Percentiles rank a stretch among this genome's conserved stretches.
phyloP scores from a whole-genome alignment of 2,888 invertebrate genomes.

The Poecilus cupreus region DNA sequence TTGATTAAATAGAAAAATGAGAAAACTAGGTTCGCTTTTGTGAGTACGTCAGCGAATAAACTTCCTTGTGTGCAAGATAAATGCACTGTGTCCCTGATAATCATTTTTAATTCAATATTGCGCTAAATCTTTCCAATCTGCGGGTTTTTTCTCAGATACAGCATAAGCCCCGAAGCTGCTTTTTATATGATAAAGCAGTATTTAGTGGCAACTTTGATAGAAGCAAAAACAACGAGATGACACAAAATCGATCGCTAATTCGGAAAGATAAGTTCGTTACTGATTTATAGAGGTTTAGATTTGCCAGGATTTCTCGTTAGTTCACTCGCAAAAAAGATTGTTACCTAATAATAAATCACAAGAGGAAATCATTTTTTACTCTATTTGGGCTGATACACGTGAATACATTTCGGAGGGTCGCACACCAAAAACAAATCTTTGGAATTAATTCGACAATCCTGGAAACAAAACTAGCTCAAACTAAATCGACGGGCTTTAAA shows the following conservation, averaged over 20 bases:
- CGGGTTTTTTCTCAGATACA: slow-evolving; percentile 11
- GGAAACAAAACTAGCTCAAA: neutral
- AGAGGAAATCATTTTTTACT: slow-evolving; percentile 42
- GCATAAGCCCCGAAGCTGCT: slow-evolving; percentile 6
- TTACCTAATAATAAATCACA: slow-evolving; percentile 51
- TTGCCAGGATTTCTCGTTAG: slow-evolving; percentile 46
- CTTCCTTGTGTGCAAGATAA: too few species aligned
- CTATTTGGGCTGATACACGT: neutral
- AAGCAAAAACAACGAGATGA: slow-evolving; percentile 54
- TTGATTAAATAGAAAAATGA: too few species aligned
- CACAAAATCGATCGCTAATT: slow-evolving; percentile 54
- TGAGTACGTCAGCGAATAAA: too few species aligned
- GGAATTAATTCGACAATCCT: neutral
- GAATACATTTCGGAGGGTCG: neutral
- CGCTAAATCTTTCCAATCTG: slow-evolving; percentile 4
- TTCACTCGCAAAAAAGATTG: slow-evolving; percentile 37
- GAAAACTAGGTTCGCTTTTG: too few species aligned
- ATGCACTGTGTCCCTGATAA: neutral
- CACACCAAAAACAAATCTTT: neutral
- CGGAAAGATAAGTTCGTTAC: slow-evolving; percentile 47
- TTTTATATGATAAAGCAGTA: slow-evolving; percentile 42
- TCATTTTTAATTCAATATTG: slow-evolving; percentile 39
- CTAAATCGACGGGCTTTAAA: neutral
- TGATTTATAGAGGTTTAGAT: slow-evolving; percentile 55
- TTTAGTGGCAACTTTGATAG: slow-evolving; percentile 45